Percentiles rank a stretch among this genome's conserved stretches.
phyloP scores from a whole-genome alignment of 2,113 vertebrate genomes.

The Periophthalmus modestus region DNA sequence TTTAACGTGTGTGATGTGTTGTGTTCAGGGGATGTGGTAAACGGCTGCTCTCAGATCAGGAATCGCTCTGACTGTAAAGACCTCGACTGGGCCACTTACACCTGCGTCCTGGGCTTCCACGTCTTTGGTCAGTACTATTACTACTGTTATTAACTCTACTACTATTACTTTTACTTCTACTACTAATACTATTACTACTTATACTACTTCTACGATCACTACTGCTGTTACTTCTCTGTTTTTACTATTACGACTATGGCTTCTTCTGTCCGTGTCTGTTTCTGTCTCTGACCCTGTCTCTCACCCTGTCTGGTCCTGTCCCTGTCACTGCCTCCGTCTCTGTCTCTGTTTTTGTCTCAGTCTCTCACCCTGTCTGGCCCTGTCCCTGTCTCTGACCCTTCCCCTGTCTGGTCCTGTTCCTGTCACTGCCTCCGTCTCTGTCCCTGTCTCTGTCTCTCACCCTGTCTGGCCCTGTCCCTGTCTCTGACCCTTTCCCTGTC shows the following conservation, averaged over 20 bases:
- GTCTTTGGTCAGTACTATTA: constrained; percentile 87
- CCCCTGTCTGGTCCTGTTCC: not conserved
- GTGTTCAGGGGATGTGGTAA: constrained; percentile 90
- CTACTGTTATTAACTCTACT: not conserved
- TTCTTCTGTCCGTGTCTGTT: not conserved
- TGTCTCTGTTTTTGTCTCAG: not conserved
- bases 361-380: not conserved
- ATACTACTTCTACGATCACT: too few species aligned
- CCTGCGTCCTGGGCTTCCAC: constrained; percentile 95
- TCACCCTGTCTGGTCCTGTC: not conserved
- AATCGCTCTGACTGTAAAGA: constrained; percentile 98
- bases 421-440: not conserved
- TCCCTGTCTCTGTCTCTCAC: not conserved
- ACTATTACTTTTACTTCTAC: not conserved
- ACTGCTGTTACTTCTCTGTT: not conserved
- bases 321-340: not conserved
- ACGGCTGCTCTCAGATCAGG: constrained; percentile 92
- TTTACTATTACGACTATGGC: too few species aligned
- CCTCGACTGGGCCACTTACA: constrained; percentile 94
- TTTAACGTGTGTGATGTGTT: not conserved
- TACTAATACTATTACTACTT: not conserved
- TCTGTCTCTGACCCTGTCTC: not conserved
- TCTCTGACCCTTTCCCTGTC: not conserved
- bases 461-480: not conserved
- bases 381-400: not conserved